Evolutionary conservation across 2,797 vertebrate species (phyloP).

Genomic region (Anguilla obscura): DNA sequence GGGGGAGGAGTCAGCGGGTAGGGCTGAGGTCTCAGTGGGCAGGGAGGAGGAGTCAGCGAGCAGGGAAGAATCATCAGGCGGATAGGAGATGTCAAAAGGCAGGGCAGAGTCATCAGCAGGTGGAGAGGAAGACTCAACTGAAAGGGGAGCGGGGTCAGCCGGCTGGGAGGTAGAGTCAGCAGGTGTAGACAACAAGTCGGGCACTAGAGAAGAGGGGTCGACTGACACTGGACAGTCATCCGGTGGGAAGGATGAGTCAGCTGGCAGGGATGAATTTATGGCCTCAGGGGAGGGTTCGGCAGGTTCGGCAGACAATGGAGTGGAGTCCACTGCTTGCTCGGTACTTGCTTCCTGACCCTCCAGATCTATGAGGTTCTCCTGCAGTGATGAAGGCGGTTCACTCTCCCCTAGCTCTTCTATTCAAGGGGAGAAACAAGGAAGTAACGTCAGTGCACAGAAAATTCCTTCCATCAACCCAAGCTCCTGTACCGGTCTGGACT

Average conservation of each 20-base stretch:
- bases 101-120: slow-evolving; percentile 33
- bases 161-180: neutral
- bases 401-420: slow-evolving; percentile 67
- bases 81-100: slow-evolving; percentile 30
- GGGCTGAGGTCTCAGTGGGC: slow-evolving; percentile 29
- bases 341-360: slow-evolving; percentile 47
- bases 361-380: slow-evolving; percentile 40
- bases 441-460: neutral
- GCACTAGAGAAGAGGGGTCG: slow-evolving; percentile 4
- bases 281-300: neutral
- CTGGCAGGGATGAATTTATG: neutral
- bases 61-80: slow-evolving; percentile 34
- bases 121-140: slow-evolving; percentile 16
- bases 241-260: slow-evolving; percentile 26
- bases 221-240: neutral
- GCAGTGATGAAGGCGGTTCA: slow-evolving; percentile 36
- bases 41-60: slow-evolving; percentile 38
- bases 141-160: slow-evolving; percentile 21
- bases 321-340: slow-evolving; percentile 49
- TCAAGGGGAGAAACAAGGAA: slow-evolving; percentile 10
- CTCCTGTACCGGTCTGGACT: slow-evolving; percentile 40
- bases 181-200: neutral
- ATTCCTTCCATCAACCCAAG: neutral
- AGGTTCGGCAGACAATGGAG: neutral
- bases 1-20: slow-evolving; percentile 1